Percentiles rank a stretch among this genome's conserved stretches.
Evolutionary conservation across 2,888 invertebrate genomes (phyloP).

Genomic region (Micoletzkya japonica): DNA sequence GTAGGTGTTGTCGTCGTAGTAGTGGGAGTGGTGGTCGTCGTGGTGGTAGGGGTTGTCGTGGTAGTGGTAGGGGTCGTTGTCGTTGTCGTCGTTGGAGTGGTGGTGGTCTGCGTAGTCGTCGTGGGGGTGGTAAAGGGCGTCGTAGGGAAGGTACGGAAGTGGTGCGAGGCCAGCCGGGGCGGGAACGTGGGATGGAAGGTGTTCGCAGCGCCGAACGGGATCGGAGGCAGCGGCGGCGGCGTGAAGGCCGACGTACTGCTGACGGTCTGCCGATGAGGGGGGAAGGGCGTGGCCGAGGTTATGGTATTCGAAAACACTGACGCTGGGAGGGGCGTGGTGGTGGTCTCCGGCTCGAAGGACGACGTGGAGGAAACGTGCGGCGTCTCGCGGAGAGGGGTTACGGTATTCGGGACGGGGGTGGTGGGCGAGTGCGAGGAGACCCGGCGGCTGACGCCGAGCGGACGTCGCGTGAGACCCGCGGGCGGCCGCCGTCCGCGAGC

Average conservation of each 20-base stretch:
- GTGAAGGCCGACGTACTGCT: conserved; percentile 2
- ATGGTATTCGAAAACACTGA: background rate
- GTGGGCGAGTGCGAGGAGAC: background rate
- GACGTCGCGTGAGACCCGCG: conserved; percentile 1
- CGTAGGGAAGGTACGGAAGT: too few species aligned
- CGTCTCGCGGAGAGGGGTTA: background rate
- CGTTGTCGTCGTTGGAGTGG: background rate
- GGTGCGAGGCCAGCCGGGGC: too few species aligned
- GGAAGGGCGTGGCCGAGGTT: background rate
- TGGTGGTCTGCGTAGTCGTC: background rate
- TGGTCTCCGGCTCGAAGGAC: background rate
- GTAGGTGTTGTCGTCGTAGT: background rate
- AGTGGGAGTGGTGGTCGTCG: background rate
- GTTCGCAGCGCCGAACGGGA: conserved; percentile 10
- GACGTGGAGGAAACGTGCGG: background rate
- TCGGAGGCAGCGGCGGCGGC: conserved; percentile 6
- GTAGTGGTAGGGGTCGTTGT: conserved; percentile 7
- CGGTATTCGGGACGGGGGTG: background rate
- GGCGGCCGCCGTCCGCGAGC: background rate
- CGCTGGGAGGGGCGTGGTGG: background rate
- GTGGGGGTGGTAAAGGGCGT: background rate
- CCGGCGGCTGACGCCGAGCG: background rate
- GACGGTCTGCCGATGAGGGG: background rate
- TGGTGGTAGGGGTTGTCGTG: background rate
- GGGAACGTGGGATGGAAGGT: background rate